Conservation (phyloP, 2,113 vertebrate species). For the Bos taurus region ARS-UCD2.0 NC_037338.1:44602501-44603000, state of each 20-base stretch:
- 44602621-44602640: background rate
- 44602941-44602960: background rate
- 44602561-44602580: background rate
- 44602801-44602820: fast-evolving
- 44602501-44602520: background rate
- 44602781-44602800: background rate
- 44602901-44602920: no score
- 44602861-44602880: background rate
- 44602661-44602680: background rate
- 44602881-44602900: background rate
- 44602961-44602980: background rate
- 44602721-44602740: background rate
- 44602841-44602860: background rate
- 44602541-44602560: no score
- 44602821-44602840: fast-evolving
- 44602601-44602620: background rate
- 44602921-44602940: background rate
- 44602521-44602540: background rate
- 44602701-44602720: background rate
- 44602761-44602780: fast-evolving
- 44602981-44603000: background rate
- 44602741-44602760: fast-evolving
- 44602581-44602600: background rate
- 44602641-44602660: background rate
- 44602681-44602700: background rate